A percentile compares a stretch with the other conserved stretches of the same genome.
Conservation (phyloP, 2,113 vertebrate genomes). For the Dasyurus viverrinus region DNA sequence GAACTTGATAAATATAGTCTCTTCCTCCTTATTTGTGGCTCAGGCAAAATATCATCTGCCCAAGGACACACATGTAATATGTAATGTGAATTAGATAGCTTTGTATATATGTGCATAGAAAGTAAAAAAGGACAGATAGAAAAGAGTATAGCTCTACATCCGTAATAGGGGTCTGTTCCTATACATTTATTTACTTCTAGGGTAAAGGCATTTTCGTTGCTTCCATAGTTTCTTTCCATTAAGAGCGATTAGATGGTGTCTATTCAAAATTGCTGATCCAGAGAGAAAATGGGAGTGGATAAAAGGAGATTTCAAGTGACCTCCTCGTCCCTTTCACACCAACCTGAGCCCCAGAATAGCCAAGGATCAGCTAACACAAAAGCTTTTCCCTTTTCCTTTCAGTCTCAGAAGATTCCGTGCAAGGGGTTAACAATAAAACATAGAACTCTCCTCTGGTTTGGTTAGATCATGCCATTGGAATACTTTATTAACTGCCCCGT, state of each 20-base stretch:
- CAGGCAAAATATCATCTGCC: neutral
- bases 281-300: conserved; percentile 94
- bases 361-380: conserved; percentile 94
- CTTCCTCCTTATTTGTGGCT: neutral
- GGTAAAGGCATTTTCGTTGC: conserved; percentile 83
- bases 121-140: conserved; percentile 35
- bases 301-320: conserved; percentile 98
- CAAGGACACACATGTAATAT: neutral
- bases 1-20: neutral
- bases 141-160: conserved; percentile 14
- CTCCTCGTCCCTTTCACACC: conserved; percentile 96
- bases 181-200: conserved; percentile 35
- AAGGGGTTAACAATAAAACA: conserved; percentile 88
- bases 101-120: neutral
- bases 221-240: conserved; percentile 89
- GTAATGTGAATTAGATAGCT: conserved; percentile 12
- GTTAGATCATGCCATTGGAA: conserved; percentile 78
- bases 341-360: conserved; percentile 94
- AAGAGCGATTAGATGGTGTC: conserved; percentile 95
- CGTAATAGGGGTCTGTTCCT: conserved; percentile 45
- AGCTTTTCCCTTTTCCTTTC: conserved; percentile 88
- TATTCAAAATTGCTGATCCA: conserved; percentile 98
- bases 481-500: conserved; percentile 80
- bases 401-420: conserved; percentile 89
- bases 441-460: conserved; percentile 80